Conservation (phyloP, 2,113 vertebrate species). For the Cyprinus carpio region DNA sequence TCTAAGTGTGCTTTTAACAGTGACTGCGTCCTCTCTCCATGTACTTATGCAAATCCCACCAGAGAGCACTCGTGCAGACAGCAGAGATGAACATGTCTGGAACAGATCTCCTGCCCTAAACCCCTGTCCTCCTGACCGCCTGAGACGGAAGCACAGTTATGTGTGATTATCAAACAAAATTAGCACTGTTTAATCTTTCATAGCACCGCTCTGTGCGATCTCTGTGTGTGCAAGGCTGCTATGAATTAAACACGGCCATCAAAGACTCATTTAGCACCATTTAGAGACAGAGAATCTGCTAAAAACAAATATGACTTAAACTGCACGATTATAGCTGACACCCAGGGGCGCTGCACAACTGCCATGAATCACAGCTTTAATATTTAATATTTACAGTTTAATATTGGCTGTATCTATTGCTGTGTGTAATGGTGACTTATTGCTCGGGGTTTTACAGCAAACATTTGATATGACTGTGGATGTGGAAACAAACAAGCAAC, state of each 20-base stretch:
- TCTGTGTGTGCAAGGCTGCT: constrained; percentile 45
- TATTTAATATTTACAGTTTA: constrained; percentile 44
- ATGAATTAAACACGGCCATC: constrained; percentile 51
- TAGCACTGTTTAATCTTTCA: constrained; percentile 70
- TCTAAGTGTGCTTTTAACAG: constrained; percentile 33
- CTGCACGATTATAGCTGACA: background rate
- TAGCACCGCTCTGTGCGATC: constrained; percentile 60
- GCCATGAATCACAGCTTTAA: constrained; percentile 25
- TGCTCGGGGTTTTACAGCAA: constrained; percentile 22
- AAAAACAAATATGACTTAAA: constrained; percentile 50
- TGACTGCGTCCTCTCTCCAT: constrained; percentile 11
- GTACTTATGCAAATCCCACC: constrained; percentile 26
- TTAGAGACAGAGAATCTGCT: constrained; percentile 45
- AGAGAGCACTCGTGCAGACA: constrained; percentile 5
- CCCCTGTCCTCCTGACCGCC: constrained; percentile 22
- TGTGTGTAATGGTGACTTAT: constrained; percentile 30
- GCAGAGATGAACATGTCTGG: constrained; percentile 20
- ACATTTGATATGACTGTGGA: constrained; percentile 39
- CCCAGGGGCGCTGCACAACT: background rate
- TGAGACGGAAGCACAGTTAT: constrained; percentile 53
- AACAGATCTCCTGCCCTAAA: constrained; percentile 10
- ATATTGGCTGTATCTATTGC: constrained; percentile 34
- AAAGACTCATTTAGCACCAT: constrained; percentile 53
- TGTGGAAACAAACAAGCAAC: constrained; percentile 34
- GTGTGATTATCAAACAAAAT: constrained; percentile 77